Evolutionary conservation across 2,888 invertebrate species (phyloP).

Genomic region (Empis stercorea): DNA sequence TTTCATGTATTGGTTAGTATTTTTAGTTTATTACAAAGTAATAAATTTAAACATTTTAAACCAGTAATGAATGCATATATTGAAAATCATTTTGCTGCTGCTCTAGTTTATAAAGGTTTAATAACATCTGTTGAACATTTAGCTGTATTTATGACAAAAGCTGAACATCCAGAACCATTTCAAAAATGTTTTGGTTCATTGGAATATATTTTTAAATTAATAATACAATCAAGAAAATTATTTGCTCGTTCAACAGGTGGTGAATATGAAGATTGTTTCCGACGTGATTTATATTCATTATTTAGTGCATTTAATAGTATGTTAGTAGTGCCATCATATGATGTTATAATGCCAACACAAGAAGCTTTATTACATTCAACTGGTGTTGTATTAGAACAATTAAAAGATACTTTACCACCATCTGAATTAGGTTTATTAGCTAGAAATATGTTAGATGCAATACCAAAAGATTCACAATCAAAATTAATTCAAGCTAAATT

Average conservation of each 20-base stretch:
- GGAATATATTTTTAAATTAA: constrained; percentile 84
- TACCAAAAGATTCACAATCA: constrained; percentile 42
- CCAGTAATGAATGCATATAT: constrained; percentile 92
- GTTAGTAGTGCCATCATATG: constrained; percentile 54
- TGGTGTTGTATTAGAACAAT: constrained; percentile 70
- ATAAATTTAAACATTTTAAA: constrained; percentile 86
- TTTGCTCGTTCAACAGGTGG: constrained; percentile 80
- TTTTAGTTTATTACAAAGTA: constrained; percentile 78
- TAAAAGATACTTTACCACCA: constrained; percentile 58
- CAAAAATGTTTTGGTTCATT: constrained; percentile 81
- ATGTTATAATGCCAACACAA: constrained; percentile 65
- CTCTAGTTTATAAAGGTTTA: constrained; percentile 83
- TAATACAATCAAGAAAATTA: constrained; percentile 74
- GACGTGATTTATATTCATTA: constrained; percentile 66
- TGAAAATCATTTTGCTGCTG: constrained; percentile 86
- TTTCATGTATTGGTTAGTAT: constrained; percentile 88
- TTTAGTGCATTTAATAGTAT: constrained; percentile 68
- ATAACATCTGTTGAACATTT: constrained; percentile 82
- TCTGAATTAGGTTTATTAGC: constrained; percentile 70
- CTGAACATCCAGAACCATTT: constrained; percentile 79
- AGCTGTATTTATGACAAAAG: constrained; percentile 73
- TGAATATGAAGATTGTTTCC: constrained; percentile 78
- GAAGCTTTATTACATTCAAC: constrained; percentile 71
- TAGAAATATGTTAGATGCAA: constrained; percentile 63
- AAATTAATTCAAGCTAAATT: constrained; percentile 69